phyloP scores from a whole-genome alignment of 2,797 vertebrate genomes.

The Erpetoichthys calabaricus region DNA sequence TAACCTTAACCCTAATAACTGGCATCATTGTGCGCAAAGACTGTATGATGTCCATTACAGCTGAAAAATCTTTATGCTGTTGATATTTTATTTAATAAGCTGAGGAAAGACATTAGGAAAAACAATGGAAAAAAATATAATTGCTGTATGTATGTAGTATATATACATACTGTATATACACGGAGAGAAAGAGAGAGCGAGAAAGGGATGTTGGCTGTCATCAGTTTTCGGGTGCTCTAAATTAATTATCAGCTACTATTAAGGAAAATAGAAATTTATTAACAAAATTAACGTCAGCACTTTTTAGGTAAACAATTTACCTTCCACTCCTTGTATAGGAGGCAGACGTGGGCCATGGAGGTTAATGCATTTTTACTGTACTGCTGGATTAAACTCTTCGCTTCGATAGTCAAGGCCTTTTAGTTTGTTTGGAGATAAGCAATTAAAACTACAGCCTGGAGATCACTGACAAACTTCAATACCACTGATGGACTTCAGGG shows the following conservation, averaged over 20 bases:
- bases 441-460: conserved; percentile 42
- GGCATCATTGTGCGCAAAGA: too few relatives aligned
- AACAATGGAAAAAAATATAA: conserved; percentile 34
- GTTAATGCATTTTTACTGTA: conserved; percentile 85
- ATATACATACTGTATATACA: too few relatives aligned
- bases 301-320: conserved; percentile 60
- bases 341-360: conserved; percentile 58
- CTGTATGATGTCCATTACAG: conserved; percentile 52
- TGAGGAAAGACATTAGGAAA: conserved; percentile 36
- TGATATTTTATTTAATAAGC: conserved; percentile 72
- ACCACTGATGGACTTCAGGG: conserved; percentile 22
- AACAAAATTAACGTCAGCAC: conserved; percentile 73
- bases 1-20: too few relatives aligned
- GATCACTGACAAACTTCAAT: conserved; percentile 39
- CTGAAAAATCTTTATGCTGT: conserved; percentile 51
- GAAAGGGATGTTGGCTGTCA: conserved; percentile 53
- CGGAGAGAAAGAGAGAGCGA: conserved; percentile 7
- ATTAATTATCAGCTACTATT: conserved; percentile 69
- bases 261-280: conserved; percentile 72
- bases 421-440: conserved; percentile 38
- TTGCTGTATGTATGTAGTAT: neutral
- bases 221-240: conserved; percentile 49
- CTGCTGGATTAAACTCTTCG: conserved; percentile 41
- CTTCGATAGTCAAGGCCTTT: conserved; percentile 39
- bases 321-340: conserved; percentile 36